Conservation (phyloP, 2,888 invertebrate species). For the Microplitis deprimator region DNA sequence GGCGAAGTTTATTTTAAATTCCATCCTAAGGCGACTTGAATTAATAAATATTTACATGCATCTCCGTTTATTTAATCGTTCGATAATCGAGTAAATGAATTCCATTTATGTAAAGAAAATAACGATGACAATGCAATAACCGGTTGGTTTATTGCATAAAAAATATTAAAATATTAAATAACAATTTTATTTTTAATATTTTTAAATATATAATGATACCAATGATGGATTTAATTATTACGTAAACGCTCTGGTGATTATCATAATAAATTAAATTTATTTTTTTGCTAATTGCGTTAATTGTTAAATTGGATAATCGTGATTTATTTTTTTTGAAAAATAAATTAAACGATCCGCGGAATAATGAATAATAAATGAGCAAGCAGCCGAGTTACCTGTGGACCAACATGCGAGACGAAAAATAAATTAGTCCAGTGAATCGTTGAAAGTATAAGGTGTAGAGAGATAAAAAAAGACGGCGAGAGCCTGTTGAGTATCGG, state of each 20-base stretch:
- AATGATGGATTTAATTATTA: constrained; percentile 21
- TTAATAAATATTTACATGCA: not conserved
- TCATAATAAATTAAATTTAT: constrained; percentile 15
- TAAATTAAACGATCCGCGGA: not conserved
- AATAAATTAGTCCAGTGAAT: constrained; percentile 1
- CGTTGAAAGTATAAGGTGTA: not conserved
- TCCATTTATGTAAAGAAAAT: not conserved
- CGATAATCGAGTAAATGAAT: not conserved
- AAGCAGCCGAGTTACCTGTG: not conserved
- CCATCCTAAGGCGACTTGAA: not conserved
- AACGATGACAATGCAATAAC: constrained; percentile 21
- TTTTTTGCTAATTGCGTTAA: not conserved
- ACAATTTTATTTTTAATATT: not conserved
- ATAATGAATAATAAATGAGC: not conserved
- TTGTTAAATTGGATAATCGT: not conserved
- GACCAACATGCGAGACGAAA: not conserved
- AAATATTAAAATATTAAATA: constrained; percentile 1
- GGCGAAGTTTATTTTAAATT: not conserved
- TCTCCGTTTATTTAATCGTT: not conserved
- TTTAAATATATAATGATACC: not conserved
- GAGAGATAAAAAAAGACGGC: not conserved
- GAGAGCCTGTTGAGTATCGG: not conserved
- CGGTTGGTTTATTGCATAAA: constrained; percentile 18
- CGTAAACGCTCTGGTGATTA: constrained; percentile 15
- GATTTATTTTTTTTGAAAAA: not conserved